Base-by-base conservation (phyloP, 2,888 invertebrate species). In the Pomacea canaliculata region DNA sequence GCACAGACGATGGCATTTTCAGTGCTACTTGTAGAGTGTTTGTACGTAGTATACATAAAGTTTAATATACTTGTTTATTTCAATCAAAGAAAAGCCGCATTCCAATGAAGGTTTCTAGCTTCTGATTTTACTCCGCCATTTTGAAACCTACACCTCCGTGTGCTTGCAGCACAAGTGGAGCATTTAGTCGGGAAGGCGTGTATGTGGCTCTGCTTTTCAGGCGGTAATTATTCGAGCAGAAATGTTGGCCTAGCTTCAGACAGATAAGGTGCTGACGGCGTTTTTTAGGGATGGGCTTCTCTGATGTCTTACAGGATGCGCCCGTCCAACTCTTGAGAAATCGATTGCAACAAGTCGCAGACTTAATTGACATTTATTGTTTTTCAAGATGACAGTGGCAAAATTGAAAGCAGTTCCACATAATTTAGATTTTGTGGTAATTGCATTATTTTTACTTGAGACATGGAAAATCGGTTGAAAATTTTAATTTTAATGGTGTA, bases 131-230 rank as follows among this genome's bases (percentile, higher is more conserved):
- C 49, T 69, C 74, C 74, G 74, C 74, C 74, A 74, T 74, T 68
- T 74, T 74, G 74, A 74, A 74, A 74, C 74, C 46, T 74, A 74
- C 69, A 69, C 74, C 73, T 59, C 48, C 67, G 56, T 49, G 70
- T 70, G 70, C 70, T 59, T 59, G 49, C 27, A 51, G 69, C 69
- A 19, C 69, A 69, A 19, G 69, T 60, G 13, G 49, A 68, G 69
- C 69, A 69, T 68, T 67, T 68, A 72, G 73, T 68, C 67, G 51
- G 68, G 27, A 68, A 56, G 73, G 67, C 73, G 73, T 48, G 48
- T 68, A 67, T 68, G 74, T 60, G 49, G 74, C 68, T 37, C 74
- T 63, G 69, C 69, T 48, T 74, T 69, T 73, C 68, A 60, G 68
- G 46, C 51, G 49, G 62, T 69, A 67, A 74, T 69, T 69, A 69